A percentile compares a stretch with the other conserved stretches of the same genome.
phyloP scores from a whole-genome alignment of 1,140 invertebrate genomes.

The Hypothenemus hampei region DNA sequence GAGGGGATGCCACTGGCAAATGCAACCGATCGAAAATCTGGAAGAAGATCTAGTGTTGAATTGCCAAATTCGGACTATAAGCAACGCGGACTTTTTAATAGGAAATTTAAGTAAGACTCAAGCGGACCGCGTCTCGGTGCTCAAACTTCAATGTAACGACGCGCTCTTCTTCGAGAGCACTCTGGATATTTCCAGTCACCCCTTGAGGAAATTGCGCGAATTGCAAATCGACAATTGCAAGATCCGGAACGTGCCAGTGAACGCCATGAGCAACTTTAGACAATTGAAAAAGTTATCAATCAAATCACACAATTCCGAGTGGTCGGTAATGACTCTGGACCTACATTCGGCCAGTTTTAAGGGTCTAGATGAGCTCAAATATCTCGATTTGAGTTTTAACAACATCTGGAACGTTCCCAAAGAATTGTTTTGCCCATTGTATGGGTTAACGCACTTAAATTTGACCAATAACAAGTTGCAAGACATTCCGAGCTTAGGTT shows the following conservation, averaged over 20 bases:
- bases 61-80: slow-evolving; percentile 69
- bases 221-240: slow-evolving; percentile 74
- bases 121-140: slow-evolving; percentile 60
- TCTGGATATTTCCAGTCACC: slow-evolving; percentile 53
- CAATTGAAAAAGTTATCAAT: slow-evolving; percentile 64
- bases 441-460: slow-evolving; percentile 64
- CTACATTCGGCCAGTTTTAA: slow-evolving; percentile 65
- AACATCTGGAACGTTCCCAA: slow-evolving; percentile 73
- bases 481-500: slow-evolving; percentile 65
- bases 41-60: slow-evolving; percentile 52
- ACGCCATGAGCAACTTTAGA: slow-evolving; percentile 60
- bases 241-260: slow-evolving; percentile 65
- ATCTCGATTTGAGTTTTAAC: slow-evolving; percentile 72
- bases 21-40: slow-evolving; percentile 50
- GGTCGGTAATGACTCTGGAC: slow-evolving; percentile 73
- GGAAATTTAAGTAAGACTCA: slow-evolving; percentile 60
- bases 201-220: slow-evolving; percentile 61
- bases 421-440: slow-evolving; percentile 69
- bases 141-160: slow-evolving; percentile 73
- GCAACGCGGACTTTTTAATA: slow-evolving; percentile 62
- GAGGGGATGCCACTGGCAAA: slow-evolving; percentile 63
- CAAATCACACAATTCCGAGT: slow-evolving; percentile 72
- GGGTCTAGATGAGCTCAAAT: slow-evolving; percentile 61
- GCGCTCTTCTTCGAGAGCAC: slow-evolving; percentile 74
- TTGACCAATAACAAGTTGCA: slow-evolving; percentile 73